Base-by-base conservation (phyloP, 2,797 vertebrate genomes). In the Cossypha caffra region DNA sequence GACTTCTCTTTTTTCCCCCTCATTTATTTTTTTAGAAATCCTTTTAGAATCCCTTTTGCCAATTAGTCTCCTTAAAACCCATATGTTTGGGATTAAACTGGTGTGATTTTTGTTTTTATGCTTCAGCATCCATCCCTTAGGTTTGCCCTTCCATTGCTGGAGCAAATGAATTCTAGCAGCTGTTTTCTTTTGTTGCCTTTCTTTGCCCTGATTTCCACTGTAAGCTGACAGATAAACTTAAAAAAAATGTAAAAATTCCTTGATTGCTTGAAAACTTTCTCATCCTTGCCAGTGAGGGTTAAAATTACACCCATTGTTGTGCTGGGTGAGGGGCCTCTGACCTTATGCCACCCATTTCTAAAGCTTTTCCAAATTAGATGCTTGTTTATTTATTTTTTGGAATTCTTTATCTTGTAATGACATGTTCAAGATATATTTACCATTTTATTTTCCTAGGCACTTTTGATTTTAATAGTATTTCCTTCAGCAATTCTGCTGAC, bases 391-490 rank as follows among this genome's bases (percentile, higher is more conserved):
- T 82, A 33, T n/a, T 71, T 88, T 75, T 40, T 0, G 10, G 5
- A 83, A 73, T 51, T 74, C 10, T 55, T 88, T 74, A 16, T 76
- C 45, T 58, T 76, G 23, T 77, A 87, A 71, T 78, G 73, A 21
- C 14, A 17, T 57, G 62, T 74, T 88, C 29, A 76, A 52, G 28
- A 45, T 72, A 25, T 72, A 42, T 82, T 94, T 95, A 25, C 59
- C 18, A 21, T 81, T 50, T 68, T 95, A 16, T 81, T 88, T 80
- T 85, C 45, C 50, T 28, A 38, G 75, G 37, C 16, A n/a, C 11
- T 94, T 95, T 59, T 81, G 37, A 47, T 88, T 93, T 91, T 69
- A 89, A 81, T 95, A 79, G 59, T 26, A 33, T 94, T 96, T 92
- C 54, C 69, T 86, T 91, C 58, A 66, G 59, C 66, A 54, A 8